Evolutionary conservation across 2,113 vertebrate species (phyloP), one percentile per base, ranked within the genome.

Genomic region (Vulpes ferrilata): DNA sequence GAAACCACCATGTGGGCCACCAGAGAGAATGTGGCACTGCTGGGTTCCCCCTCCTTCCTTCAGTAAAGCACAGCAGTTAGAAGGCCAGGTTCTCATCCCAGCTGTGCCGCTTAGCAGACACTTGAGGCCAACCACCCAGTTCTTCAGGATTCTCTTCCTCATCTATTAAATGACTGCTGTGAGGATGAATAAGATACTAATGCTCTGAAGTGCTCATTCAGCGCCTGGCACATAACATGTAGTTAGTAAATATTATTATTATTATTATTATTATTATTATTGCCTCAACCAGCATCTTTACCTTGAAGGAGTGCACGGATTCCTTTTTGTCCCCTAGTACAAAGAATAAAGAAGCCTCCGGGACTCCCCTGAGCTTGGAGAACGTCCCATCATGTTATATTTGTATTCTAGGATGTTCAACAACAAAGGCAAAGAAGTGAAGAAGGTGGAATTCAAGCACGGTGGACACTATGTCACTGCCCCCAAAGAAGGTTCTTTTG

Each of bases 401-500:
- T 96, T 97, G 51, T 91, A 16, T 99, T 97, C 78, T 76, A 99
- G 99, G 97, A 98, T 99, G 74, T 99, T 99, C 97, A 99, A 99
- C 97, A 98, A 95, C 71, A 99, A 98, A 78, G 99, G 99, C 35
- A 98, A 99, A 89, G 99, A 99, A 98, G 92, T 99, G 74, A 99
- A 98, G 98, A 99, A 98, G 83, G 81, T 97, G 11, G 98, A 99
- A 97, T 99, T 99, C 97, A 99, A 32, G 59, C 99, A 99, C 20
- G 99, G 98, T 48, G 99, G 99, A 62, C 99, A 99, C 98, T 99
- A 99, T 1, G 73, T 98, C 0, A n/a, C 98, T 64, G 99, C 99
- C 15, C 97, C 99, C 16, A 99, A 99, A 43, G 99, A 99, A 98
- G 99, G 99, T 71, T 99, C 99, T 59, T 99, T 99, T 93, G 99